Evolutionary conservation across 2,113 vertebrate species (phyloP).

Genomic region (Megaptera novaeangliae): DNA sequence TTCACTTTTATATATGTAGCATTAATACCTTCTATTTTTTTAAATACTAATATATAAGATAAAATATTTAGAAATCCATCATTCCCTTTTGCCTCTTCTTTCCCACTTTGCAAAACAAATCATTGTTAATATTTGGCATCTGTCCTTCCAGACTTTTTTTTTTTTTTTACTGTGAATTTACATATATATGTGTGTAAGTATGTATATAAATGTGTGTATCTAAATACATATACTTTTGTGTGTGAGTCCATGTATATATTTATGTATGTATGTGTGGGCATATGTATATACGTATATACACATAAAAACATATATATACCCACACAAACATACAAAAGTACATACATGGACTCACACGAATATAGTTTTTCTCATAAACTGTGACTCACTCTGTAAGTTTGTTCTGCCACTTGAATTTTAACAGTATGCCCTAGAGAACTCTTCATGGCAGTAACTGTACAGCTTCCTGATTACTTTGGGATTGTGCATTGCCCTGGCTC

Average conservation of each 20-base stretch:
- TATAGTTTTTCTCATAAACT: not conserved
- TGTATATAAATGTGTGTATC: not conserved
- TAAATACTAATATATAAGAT: not conserved
- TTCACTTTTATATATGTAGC: not conserved
- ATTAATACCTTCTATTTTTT: not conserved
- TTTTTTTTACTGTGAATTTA: not conserved
- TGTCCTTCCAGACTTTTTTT: not conserved
- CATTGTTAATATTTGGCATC: not conserved
- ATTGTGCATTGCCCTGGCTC: not conserved
- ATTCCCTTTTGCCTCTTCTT: not conserved
- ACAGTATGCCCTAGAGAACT: not conserved
- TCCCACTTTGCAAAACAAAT: not conserved
- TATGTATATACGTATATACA: accelerated
- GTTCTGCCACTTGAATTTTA: not conserved
- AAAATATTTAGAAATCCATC: not conserved
- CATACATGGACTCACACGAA: not conserved
- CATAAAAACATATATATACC: no score
- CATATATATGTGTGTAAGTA: not conserved
- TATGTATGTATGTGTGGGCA: no score
- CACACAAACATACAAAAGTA: not conserved
- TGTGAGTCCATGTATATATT: no score
- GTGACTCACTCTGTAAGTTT: not conserved
- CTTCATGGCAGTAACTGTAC: not conserved
- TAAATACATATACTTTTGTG: not conserved
- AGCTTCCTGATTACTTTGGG: not conserved